Conservation (phyloP, 2,797 vertebrate species). For the Macroramphosus scolopax region DNA sequence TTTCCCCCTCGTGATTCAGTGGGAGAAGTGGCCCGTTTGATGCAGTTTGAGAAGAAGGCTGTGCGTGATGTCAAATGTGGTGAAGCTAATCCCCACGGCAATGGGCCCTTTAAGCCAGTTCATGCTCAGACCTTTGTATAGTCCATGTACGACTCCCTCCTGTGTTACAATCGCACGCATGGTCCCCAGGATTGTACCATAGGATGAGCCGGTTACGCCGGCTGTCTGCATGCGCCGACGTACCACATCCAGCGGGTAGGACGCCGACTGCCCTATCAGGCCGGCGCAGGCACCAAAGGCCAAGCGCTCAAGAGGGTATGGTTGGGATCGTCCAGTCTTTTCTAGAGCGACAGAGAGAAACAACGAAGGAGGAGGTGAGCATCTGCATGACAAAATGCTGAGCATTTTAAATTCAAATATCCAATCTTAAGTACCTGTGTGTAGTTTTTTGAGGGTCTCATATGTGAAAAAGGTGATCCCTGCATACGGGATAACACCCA, state of each 20-base stretch:
- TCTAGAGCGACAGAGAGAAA: too few species aligned
- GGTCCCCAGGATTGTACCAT: conserved; percentile 85
- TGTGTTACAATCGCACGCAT: conserved; percentile 86
- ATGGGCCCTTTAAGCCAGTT: conserved; percentile 99
- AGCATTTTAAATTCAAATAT: too few species aligned
- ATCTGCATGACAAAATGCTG: too few species aligned
- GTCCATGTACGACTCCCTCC: conserved; percentile 86
- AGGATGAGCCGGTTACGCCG: conserved; percentile 86
- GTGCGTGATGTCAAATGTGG: conserved; percentile 94
- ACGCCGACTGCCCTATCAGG: conserved; percentile 91
- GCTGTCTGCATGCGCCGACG: conserved; percentile 97
- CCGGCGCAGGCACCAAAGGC: conserved; percentile 93
- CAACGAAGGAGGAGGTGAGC: too few species aligned
- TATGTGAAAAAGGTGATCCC: conserved; percentile 98
- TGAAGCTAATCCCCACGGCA: conserved; percentile 96
- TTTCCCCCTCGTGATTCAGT: conserved; percentile 63
- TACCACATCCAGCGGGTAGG: conserved; percentile 96
- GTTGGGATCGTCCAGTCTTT: conserved; percentile 81
- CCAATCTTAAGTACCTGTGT: too few species aligned
- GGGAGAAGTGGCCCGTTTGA: conserved; percentile 64
- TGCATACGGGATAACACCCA: conserved; percentile 92
- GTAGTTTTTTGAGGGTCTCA: conserved; percentile 90
- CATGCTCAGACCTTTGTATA: conserved; percentile 99
- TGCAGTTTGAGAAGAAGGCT: conserved; percentile 87
- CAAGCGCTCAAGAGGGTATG: conserved; percentile 87